Evolutionary conservation across 1,140 invertebrate genomes (phyloP).

Genomic region (Brachionus plicatilis): DNA sequence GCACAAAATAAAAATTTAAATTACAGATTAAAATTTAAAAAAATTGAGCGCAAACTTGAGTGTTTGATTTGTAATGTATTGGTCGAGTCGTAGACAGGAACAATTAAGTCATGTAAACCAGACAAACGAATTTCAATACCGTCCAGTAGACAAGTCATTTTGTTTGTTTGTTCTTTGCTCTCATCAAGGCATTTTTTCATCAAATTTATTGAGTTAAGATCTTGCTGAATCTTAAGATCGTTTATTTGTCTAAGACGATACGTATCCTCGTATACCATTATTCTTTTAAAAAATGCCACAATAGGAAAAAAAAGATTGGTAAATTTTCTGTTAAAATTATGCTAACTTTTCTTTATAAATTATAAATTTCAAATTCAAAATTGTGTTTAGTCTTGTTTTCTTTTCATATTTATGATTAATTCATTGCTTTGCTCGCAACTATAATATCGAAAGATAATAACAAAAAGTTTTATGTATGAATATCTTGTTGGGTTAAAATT

Average conservation of each 20-base stretch:
- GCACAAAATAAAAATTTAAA: not conserved
- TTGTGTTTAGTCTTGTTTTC: not conserved
- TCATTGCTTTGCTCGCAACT: not conserved
- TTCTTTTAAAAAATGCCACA: not conserved
- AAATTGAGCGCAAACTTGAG: not conserved
- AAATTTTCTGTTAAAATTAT: not conserved
- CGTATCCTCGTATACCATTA: slow-evolving; percentile 27
- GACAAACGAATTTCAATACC: not conserved
- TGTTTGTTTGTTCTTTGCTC: slow-evolving; percentile 29
- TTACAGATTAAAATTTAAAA: not conserved
- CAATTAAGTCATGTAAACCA: slow-evolving; percentile 22
- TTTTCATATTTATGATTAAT: slow-evolving; percentile 3
- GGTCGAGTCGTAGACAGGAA: slow-evolving; percentile 27
- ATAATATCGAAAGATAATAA: not conserved
- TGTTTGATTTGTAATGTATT: slow-evolving; percentile 35
- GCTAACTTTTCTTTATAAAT: not conserved
- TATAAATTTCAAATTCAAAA: not conserved
- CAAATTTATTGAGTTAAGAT: not conserved
- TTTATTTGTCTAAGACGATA: slow-evolving; percentile 30
- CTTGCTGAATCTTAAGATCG: slow-evolving; percentile 20
- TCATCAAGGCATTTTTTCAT: not conserved
- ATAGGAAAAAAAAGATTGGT: not conserved
- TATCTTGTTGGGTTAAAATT: not conserved
- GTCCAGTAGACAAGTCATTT: slow-evolving; percentile 16
- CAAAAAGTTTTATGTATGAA: slow-evolving; percentile 1